Conservation (phyloP, 2,113 vertebrate genomes). For the Crypturellus undulatus region DNA sequence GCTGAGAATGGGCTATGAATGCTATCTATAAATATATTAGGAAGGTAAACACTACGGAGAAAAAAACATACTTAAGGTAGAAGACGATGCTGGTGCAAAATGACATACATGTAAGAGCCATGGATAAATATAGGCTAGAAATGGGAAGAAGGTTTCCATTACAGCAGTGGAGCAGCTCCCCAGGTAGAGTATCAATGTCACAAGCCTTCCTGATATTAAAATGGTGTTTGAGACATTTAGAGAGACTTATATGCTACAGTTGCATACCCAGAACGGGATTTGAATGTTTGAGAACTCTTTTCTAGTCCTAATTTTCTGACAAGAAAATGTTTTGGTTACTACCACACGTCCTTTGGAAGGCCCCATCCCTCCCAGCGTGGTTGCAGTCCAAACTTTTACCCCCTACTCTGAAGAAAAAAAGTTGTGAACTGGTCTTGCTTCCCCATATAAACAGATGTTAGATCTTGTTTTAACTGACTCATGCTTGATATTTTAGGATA, state of each 20-base stretch:
- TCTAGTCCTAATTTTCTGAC: not conserved
- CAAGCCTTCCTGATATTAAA: not conserved
- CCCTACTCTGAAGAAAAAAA: not conserved
- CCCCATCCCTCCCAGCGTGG: not conserved
- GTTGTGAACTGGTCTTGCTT: not conserved
- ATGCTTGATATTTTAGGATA: not conserved
- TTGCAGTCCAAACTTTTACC: not conserved
- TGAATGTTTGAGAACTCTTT: not conserved
- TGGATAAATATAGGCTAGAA: not conserved
- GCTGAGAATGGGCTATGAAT: constrained; percentile 15
- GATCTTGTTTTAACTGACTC: not conserved
- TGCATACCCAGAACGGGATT: not conserved
- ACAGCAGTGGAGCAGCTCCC: not conserved
- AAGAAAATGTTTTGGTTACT: not conserved
- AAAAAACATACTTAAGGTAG: not conserved
- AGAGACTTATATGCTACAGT: not conserved
- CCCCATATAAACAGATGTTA: not conserved
- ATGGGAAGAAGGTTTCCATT: not conserved
- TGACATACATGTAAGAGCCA: not conserved
- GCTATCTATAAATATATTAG: constrained; percentile 26
- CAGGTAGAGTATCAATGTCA: not conserved
- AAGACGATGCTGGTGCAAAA: constrained; percentile 1
- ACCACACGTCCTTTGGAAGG: not conserved
- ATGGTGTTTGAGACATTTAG: not conserved
- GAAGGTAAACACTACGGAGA: constrained; percentile 11